phyloP scores from a whole-genome alignment of 1,140 invertebrate genomes.

The Ladona fulva region DNA sequence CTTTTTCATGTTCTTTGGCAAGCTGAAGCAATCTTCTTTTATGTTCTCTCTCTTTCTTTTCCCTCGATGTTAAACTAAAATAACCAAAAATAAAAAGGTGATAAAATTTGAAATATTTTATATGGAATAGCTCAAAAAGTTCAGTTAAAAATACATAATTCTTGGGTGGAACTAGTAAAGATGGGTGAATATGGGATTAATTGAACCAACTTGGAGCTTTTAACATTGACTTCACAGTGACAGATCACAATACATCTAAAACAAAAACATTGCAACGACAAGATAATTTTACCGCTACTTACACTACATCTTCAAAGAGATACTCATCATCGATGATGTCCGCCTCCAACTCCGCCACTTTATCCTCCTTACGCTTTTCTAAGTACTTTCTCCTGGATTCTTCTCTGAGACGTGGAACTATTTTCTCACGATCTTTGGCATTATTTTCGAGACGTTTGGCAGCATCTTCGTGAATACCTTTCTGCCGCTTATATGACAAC shows the following conservation, averaged over 20 bases:
- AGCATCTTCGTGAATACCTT: conserved; percentile 63
- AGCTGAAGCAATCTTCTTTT: conserved; percentile 85
- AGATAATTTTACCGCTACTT: conserved; percentile 36
- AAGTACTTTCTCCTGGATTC: conserved; percentile 91
- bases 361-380: conserved; percentile 91
- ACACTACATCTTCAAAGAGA: conserved; percentile 81
- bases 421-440: conserved; percentile 70
- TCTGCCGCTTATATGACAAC: conserved; percentile 52
- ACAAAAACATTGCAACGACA: too few relatives aligned
- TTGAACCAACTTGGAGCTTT: too few relatives aligned
- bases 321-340: conserved; percentile 96
- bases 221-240: too few relatives aligned
- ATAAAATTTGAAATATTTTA: too few relatives aligned
- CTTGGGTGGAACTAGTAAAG: too few relatives aligned
- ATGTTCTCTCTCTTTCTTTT: conserved; percentile 74
- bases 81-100: conserved; percentile 19
- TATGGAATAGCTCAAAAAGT: too few relatives aligned
- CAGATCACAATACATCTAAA: too few relatives aligned
- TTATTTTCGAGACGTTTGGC: conserved; percentile 84
- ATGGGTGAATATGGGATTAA: too few relatives aligned
- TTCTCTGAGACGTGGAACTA: conserved; percentile 77
- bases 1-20: conserved; percentile 92
- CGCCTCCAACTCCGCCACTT: conserved; percentile 89
- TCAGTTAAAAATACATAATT: too few relatives aligned
- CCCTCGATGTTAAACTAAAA: conserved; percentile 70